These are phyloP conservation scores for Bovichtus variegatus DNA, from an alignment of 2,797 vertebrate genomes.

Conservation along the genomic window DNA sequence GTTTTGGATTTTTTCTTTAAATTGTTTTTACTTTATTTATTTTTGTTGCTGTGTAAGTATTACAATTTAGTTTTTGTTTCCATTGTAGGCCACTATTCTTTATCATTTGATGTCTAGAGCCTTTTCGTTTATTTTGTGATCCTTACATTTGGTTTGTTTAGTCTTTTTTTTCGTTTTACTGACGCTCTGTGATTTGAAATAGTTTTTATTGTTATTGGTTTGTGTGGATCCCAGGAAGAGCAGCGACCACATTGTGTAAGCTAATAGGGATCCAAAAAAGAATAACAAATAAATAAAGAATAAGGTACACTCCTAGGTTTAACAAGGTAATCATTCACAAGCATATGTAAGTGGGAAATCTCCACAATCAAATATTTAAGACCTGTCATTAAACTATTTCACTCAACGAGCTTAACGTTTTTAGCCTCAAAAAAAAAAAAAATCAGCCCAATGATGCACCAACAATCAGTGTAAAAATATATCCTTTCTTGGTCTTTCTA, in stretches of 20 bases:
- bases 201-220: not conserved
- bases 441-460: slow-evolving; percentile 34
- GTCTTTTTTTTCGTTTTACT: not conserved
- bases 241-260: not conserved
- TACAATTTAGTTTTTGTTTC: not conserved
- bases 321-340: slow-evolving; percentile 9
- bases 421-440: not conserved
- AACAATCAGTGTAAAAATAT: slow-evolving; percentile 39
- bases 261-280: not conserved
- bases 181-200: not conserved
- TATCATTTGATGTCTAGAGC: not conserved
- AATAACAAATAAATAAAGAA: not conserved
- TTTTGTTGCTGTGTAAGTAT: not conserved
- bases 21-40: not conserved
- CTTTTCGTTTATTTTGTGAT: not conserved
- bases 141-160: not conserved
- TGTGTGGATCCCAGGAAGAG: not conserved
- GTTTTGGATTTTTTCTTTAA: not conserved
- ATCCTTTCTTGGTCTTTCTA: slow-evolving; percentile 18
- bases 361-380: not conserved
- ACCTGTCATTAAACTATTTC: not conserved
- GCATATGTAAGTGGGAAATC: slow-evolving; percentile 15
- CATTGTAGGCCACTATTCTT: not conserved
- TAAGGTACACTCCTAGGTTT: not conserved
- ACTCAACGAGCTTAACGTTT: slow-evolving; percentile 6